Percentiles rank a stretch among this genome's conserved stretches.
phyloP scores from a whole-genome alignment of 2,113 vertebrate species.

The Hemichromis elongatus region DNA sequence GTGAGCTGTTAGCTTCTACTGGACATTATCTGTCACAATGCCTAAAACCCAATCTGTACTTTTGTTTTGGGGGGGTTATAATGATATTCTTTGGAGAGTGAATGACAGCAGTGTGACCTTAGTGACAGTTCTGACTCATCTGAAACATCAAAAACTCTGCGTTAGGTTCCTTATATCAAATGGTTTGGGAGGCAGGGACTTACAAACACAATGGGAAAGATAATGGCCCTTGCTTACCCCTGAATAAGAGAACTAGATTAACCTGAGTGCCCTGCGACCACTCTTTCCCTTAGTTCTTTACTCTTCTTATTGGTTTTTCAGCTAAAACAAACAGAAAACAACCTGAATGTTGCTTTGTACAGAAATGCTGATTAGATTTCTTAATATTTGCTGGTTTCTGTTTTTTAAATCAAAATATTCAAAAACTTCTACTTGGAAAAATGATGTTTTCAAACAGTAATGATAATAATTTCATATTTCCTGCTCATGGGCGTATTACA shows the following conservation, averaged over 20 bases:
- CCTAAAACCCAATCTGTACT: background rate
- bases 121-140: background rate
- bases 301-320: background rate
- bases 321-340: background rate
- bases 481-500: background rate
- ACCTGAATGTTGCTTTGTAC: background rate
- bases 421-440: background rate
- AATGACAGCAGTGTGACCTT: background rate
- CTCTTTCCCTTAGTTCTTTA: background rate
- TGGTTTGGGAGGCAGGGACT: background rate
- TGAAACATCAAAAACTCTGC: background rate
- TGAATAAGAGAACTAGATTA: background rate
- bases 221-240: accelerated
- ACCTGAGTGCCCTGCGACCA: background rate
- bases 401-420: background rate
- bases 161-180: accelerated
- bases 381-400: background rate
- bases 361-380: background rate
- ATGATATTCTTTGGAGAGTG: background rate
- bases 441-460: background rate
- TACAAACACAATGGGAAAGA: background rate
- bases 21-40: background rate
- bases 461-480: background rate
- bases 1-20: background rate
- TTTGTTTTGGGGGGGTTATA: background rate